phyloP scores from a whole-genome alignment of 1,140 invertebrate genomes.

The Condylostylus longicornis region DNA sequence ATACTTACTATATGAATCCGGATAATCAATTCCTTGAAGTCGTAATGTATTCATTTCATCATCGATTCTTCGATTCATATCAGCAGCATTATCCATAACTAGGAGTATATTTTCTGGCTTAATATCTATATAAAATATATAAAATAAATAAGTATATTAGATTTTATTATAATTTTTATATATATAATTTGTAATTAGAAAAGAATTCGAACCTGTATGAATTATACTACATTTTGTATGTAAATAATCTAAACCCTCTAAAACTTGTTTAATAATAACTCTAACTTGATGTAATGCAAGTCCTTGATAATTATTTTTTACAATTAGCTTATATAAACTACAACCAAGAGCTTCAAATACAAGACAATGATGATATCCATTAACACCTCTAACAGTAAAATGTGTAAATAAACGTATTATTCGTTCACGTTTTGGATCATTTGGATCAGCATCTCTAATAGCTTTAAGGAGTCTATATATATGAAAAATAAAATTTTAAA shows the following conservation, averaged over 20 bases:
- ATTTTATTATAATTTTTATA: too few species aligned
- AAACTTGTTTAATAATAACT: constrained; percentile 82
- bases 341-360: constrained; percentile 97
- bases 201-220: too few species aligned
- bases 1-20: constrained; percentile 29
- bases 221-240: constrained; percentile 97
- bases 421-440: constrained; percentile 79
- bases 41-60: constrained; percentile 64
- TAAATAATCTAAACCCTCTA: constrained; percentile 92
- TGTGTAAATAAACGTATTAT: constrained; percentile 95
- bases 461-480: constrained; percentile 88
- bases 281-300: constrained; percentile 89
- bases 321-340: constrained; percentile 94
- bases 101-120: constrained; percentile 98
- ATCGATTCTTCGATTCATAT: constrained; percentile 79
- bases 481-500: too few species aligned
- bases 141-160: too few species aligned
- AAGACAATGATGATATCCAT: constrained; percentile 92
- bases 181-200: too few species aligned
- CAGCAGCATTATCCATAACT: constrained; percentile 67
- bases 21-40: constrained; percentile 38
- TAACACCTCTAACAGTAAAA: constrained; percentile 94
- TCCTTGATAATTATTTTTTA: constrained; percentile 94
- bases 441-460: constrained; percentile 79
- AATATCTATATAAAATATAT: too few species aligned